These are phyloP conservation scores for Macrosteles quadrilineatus DNA, from an alignment of 1,140 invertebrate genomes.

Conservation along the genomic window DNA sequence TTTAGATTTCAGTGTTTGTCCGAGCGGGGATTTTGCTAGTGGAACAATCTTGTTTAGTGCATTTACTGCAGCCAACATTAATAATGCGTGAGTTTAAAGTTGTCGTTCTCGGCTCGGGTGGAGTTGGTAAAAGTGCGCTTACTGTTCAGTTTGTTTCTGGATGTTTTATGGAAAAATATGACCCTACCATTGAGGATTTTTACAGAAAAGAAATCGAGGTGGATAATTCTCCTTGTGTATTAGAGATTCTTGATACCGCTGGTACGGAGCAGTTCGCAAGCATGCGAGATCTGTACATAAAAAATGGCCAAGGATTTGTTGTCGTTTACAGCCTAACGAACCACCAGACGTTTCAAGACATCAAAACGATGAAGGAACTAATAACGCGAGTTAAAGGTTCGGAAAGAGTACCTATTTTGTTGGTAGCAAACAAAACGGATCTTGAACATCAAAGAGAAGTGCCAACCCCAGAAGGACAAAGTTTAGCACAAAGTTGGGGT, in stretches of 20 bases:
- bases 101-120: conserved; percentile 97
- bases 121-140: conserved; percentile 97
- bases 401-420: conserved; percentile 89
- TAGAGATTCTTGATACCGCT: conserved; percentile 99
- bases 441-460: conserved; percentile 94
- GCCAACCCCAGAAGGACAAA: conserved; percentile 65
- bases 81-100: conserved; percentile 99
- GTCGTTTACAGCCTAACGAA: conserved; percentile 96
- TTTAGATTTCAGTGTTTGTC: no score
- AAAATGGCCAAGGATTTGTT: conserved; percentile 96
- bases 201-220: conserved; percentile 99
- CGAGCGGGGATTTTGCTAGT: no score
- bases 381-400: conserved; percentile 98
- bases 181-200: conserved; percentile 99
- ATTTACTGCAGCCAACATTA: neutral
- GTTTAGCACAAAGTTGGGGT: conserved; percentile 89
- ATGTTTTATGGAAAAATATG: conserved; percentile 99
- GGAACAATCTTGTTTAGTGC: no score
- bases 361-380: conserved; percentile 98
- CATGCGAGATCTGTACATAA: conserved; percentile 99
- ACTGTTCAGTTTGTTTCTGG: conserved; percentile 99
- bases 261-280: conserved; percentile 97
- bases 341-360: conserved; percentile 95
- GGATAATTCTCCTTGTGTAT: conserved; percentile 96
- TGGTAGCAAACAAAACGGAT: conserved; percentile 96